Evolutionary conservation across 2,888 invertebrate genomes (phyloP), one percentile per base, ranked within the genome.

Genomic region (Eutolmus rufibarbis): DNA sequence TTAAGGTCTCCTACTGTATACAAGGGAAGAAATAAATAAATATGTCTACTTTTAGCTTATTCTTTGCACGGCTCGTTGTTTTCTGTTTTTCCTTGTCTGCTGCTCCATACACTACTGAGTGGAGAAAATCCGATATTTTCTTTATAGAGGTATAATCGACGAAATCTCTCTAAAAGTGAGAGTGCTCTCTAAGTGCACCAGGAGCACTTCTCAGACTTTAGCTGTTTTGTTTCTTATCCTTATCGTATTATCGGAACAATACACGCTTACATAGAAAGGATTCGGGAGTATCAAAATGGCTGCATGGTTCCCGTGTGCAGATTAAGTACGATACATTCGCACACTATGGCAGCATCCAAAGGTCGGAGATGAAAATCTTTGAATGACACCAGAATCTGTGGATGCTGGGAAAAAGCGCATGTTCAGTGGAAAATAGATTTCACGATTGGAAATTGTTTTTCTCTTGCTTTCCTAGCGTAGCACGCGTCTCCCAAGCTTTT

Each of bases 241-340:
- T 78, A 78, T 76, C 66, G 19, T 37, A 43, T 78, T 78, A 40
- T 40, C n/a, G 23, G 9, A 23, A 40, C 37, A 77, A 40, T 40
- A n/a, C 28, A 78, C 78, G 78, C 43, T 78, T 40, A 78, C 37
- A 78, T 28, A 66, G 23, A 66, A 66, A 66, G 3, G 12, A 66
- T 28, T 66, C 23, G 23, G 66, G 66, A 46, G 78, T 43, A 78
- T 37, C 78, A 78, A 78, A 78, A 78, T 78, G 78, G 78, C 78
- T 78, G 78, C 37, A 78, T 19, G 46, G 43, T 40, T 19, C 28
- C 19, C 43, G 43, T 78, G 40, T 43, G 43, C 43, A 43, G 16
- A 40, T 78, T 34, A 43, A 37, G 23, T 7, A 23, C 9, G 40
- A 23, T 19, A 23, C 23, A 40, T 46, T 78, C 78, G 23, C 23